Conservation (phyloP, 1,140 invertebrate genomes). For the Anadara kagoshimensis region DNA sequence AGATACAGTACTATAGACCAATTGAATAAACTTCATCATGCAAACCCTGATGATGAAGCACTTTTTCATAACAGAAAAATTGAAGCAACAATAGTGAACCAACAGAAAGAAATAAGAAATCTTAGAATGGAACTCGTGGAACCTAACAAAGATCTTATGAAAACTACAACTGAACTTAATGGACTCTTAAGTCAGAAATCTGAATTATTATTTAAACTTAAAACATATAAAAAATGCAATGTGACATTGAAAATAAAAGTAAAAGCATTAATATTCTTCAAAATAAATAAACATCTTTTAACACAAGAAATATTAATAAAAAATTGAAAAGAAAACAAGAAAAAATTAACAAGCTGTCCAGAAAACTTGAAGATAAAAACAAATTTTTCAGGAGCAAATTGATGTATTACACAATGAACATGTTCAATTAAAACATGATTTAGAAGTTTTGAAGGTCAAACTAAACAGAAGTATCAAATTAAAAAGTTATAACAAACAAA, state of each 20-base stretch:
- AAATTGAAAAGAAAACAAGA: not conserved
- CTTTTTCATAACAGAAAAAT: not conserved
- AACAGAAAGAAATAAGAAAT: not conserved
- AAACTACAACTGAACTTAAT: no score
- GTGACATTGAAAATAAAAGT: not conserved
- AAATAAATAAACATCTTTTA: not conserved
- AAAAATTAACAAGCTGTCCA: not conserved
- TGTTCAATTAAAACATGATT: not conserved
- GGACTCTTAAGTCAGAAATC: no score
- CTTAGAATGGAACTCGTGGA: no score
- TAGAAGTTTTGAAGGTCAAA: not conserved
- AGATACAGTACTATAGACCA: no score
- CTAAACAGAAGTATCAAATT: not conserved
- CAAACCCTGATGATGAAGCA: no score
- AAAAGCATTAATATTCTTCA: no score
- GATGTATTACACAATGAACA: not conserved
- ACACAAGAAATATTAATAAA: slow-evolving; percentile 4
- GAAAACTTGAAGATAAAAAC: no score
- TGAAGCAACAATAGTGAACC: not conserved
- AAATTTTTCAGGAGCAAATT: not conserved
- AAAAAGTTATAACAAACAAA: no score
- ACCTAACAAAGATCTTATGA: no score
- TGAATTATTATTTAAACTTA: no score
- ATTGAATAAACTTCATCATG: not conserved
- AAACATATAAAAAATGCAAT: not conserved